phyloP scores from a whole-genome alignment of 2,888 invertebrate species.

The Tinea semifulvella region DNA sequence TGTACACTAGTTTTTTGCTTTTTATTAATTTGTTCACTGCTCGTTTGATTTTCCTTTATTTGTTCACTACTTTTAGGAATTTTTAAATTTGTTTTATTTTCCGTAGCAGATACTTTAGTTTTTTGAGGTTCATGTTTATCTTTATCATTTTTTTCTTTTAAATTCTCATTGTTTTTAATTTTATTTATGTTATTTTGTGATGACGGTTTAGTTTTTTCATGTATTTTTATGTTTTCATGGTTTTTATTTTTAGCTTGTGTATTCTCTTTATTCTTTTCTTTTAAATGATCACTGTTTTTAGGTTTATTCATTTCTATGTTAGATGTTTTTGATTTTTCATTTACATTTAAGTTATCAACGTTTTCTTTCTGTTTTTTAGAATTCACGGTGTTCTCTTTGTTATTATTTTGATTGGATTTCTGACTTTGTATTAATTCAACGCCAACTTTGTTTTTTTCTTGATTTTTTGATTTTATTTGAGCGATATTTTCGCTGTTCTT shows the following conservation, averaged over 20 bases:
- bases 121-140: neutral
- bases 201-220: neutral
- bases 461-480: too few relatives aligned
- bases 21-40: neutral
- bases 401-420: neutral
- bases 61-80: neutral
- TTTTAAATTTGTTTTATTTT: too few relatives aligned
- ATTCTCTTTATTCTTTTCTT: neutral
- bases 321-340: slow-evolving; percentile 3
- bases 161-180: neutral
- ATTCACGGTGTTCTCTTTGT: neutral
- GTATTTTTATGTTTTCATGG: too few relatives aligned
- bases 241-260: neutral
- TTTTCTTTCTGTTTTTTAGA: neutral
- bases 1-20: too few relatives aligned
- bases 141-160: neutral
- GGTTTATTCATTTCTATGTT: neutral
- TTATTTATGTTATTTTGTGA: neutral
- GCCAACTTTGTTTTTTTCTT: too few relatives aligned
- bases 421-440: too few relatives aligned
- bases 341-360: neutral
- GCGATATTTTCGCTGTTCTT: neutral
- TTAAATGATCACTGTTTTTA: neutral
- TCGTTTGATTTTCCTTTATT: neutral
- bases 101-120: neutral